Percentiles rank a stretch among this genome's conserved stretches.
Conservation (phyloP, 2,113 vertebrate species). For the Antechinus flavipes region DNA sequence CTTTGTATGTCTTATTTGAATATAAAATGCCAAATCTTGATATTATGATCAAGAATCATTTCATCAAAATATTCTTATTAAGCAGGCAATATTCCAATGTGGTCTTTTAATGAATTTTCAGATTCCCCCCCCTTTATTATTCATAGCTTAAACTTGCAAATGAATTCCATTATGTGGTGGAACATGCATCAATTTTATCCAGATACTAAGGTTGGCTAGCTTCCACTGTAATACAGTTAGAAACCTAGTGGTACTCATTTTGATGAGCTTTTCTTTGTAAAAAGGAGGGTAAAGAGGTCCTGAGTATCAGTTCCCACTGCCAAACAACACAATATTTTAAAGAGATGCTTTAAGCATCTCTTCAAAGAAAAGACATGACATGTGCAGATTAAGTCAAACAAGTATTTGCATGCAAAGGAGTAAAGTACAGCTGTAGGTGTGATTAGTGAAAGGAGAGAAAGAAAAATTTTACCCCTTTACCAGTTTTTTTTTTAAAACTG, state of each 20-base stretch:
- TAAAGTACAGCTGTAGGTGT: not conserved
- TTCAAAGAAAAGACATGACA: not conserved
- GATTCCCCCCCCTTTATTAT: not conserved
- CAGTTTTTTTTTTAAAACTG: not conserved
- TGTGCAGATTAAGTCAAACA: not conserved
- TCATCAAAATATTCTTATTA: not conserved
- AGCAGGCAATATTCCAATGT: not conserved
- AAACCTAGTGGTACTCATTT: not conserved
- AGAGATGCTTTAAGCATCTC: not conserved
- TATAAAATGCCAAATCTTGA: not conserved
- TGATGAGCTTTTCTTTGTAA: not conserved
- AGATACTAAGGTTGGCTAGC: not conserved
- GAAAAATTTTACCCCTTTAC: not conserved
- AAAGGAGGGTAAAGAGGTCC: not conserved
- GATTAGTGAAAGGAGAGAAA: not conserved
- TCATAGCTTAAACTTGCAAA: not conserved
- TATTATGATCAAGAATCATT: not conserved
- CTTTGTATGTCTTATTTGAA: not conserved
- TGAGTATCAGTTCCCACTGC: not conserved
- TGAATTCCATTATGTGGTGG: not conserved
- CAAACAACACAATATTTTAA: not conserved
- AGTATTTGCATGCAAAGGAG: not conserved
- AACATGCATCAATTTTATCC: not conserved
- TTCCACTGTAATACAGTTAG: not conserved
- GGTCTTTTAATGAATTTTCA: not conserved